Evolutionary conservation across 2,888 invertebrate species (phyloP), one percentile per base, ranked within the genome.

Genomic region (Villa cingulata): DNA sequence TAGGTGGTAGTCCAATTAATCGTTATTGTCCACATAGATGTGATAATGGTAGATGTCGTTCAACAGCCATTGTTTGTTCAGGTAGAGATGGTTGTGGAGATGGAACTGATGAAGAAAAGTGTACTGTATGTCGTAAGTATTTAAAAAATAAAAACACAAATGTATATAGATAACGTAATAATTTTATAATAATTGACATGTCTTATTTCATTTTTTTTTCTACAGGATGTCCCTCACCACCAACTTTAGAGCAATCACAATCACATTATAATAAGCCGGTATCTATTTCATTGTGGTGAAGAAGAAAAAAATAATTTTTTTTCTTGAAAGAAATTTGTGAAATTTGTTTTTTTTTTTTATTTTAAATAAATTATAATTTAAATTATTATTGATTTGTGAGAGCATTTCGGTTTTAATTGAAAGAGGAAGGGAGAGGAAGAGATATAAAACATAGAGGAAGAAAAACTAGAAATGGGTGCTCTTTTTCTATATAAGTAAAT

Each of bases 21-120:
- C 61, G 61, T 37, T 69, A 70, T 46, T 91, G 90, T 61, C 90
- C 90, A 37, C 78, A 89, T 63, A 76, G 83, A 34, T 92, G 91
- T 68, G 81, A 79, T 52, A 91, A 91, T 66, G 89, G 89, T 2
- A 74, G 88, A 49, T 91, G 91, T 65, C 75, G 91, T 48, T 88
- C 89, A 43, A 86, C 86, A 48, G 90, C 91, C 1, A 86, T 91
- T 51, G 81, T 87, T 4, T 91, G 91, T 67, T 89, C 88, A 15
- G 91, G 91, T 23, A 75, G 85, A 37, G 90, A 91, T 65, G 91
- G 91, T 18, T 91, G 91, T 61, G 91, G 91, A 9, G 91, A 91
- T 72, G 86, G 85, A 56, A 86, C 85, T 39, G 91, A 91, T 62
- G 91, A 92, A 68, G 78, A 77, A 52, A 79, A 80, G 52, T 92